Percentiles rank a stretch among this genome's conserved stretches.
Conservation (phyloP, 2,888 invertebrate species). For the Calameuta pallipes region DNA sequence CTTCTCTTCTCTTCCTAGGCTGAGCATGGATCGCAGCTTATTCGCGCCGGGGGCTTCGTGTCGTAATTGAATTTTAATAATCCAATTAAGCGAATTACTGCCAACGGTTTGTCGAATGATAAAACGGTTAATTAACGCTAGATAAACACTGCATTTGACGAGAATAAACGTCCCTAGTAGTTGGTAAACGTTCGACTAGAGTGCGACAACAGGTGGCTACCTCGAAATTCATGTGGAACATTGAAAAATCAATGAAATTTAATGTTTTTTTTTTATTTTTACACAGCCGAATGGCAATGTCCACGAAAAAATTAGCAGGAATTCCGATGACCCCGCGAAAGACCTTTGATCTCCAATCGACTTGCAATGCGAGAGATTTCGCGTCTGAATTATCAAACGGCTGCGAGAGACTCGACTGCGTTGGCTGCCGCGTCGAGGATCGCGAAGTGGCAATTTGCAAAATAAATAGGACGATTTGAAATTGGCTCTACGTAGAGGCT, state of each 20-base stretch:
- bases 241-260: not conserved
- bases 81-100: conserved; percentile 6
- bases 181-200: conserved; percentile 1
- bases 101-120: not conserved
- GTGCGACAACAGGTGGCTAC: conserved; percentile 4
- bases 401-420: not conserved
- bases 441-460: not conserved
- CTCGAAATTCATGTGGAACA: not conserved
- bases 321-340: not conserved
- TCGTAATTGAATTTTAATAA: conserved; percentile 8
- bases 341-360: not conserved
- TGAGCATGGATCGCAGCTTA: not conserved
- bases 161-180: conserved; percentile 20
- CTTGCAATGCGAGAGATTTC: not conserved
- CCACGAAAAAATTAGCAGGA: not conserved
- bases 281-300: not conserved
- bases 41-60: not conserved
- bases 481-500: conserved; percentile 20
- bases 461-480: conserved; percentile 15
- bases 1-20: not conserved
- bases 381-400: not conserved
- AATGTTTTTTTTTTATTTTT: not conserved
- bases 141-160: conserved; percentile 29
- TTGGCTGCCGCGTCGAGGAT: not conserved
- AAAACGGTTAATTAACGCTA: conserved; percentile 29